Evolutionary conservation across 1,140 invertebrate species (phyloP).

Genomic region (Bombus pascuorum): DNA sequence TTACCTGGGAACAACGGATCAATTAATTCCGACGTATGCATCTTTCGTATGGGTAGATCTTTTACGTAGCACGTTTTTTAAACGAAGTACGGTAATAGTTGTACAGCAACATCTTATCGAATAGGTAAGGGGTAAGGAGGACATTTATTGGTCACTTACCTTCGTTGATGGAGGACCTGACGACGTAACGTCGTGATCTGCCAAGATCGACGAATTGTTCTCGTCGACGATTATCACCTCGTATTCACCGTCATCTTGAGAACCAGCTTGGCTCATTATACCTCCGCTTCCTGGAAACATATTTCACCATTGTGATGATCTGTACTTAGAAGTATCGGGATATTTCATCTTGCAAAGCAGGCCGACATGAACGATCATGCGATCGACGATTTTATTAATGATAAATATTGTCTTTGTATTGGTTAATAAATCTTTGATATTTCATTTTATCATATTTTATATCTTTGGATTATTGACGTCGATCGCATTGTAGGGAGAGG

Average conservation of each 20-base stretch:
- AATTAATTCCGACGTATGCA: constrained; percentile 55
- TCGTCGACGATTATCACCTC: constrained; percentile 95
- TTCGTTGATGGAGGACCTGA: constrained; percentile 91
- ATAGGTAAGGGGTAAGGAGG: background rate
- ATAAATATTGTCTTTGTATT: background rate
- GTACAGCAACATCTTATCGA: constrained; percentile 6
- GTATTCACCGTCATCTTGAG: constrained; percentile 91
- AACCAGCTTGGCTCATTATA: constrained; percentile 79
- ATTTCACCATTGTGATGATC: constrained; percentile 32
- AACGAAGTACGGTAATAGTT: background rate
- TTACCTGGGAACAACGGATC: constrained; percentile 65
- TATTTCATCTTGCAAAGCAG: constrained; percentile 48
- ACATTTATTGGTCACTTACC: constrained; percentile 83
- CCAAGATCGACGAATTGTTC: constrained; percentile 91
- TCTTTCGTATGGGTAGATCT: constrained; percentile 49
- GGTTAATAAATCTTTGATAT: background rate
- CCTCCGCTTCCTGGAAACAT: constrained; percentile 78
- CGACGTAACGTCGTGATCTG: constrained; percentile 89
- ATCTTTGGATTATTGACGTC: background rate
- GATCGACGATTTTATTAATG: constrained; percentile 41
- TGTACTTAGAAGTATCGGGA: background rate
- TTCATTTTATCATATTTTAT: background rate
- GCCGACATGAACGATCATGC: constrained; percentile 47
- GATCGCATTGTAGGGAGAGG: constrained; percentile 26
- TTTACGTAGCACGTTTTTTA: constrained; percentile 31